phyloP scores from a whole-genome alignment of 2,888 invertebrate genomes.

The Bombylius major region DNA sequence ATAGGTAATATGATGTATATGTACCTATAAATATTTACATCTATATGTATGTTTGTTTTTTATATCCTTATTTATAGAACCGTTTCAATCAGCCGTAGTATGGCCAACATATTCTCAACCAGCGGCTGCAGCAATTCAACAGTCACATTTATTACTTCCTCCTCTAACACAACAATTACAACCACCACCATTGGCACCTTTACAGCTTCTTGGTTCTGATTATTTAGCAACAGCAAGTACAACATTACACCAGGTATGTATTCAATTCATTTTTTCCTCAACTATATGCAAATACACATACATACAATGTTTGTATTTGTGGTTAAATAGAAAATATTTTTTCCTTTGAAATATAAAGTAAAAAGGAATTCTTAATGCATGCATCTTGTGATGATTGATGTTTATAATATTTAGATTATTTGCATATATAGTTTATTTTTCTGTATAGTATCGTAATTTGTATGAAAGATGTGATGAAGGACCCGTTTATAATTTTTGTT shows the following conservation, averaged over 20 bases:
- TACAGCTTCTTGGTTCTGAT: conserved; percentile 49
- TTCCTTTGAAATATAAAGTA: no score
- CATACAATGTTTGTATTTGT: no score
- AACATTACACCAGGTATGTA: conserved; percentile 39
- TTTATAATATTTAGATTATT: no score
- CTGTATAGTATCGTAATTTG: no score
- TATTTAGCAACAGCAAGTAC: conserved; percentile 48
- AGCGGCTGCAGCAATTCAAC: conserved; percentile 28
- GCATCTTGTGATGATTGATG: no score
- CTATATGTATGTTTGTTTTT: conserved; percentile 11
- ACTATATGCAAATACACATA: no score
- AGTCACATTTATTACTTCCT: conserved; percentile 15
- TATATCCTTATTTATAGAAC: conserved; percentile 35
- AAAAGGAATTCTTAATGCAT: no score
- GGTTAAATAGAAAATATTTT: no score
- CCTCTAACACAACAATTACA: conserved; percentile 23
- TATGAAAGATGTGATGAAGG: no score
- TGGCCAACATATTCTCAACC: conserved; percentile 55
- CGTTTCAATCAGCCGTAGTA: conserved; percentile 58
- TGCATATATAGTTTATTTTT: no score
- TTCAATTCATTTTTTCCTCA: no score
- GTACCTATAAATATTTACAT: background rate
- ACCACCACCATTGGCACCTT: conserved; percentile 47
- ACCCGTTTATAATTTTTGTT: no score
- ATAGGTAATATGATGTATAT: conserved; percentile 36